Evolutionary conservation across 2,888 invertebrate species (phyloP).

Genomic region (Bugulina stolonifera): DNA sequence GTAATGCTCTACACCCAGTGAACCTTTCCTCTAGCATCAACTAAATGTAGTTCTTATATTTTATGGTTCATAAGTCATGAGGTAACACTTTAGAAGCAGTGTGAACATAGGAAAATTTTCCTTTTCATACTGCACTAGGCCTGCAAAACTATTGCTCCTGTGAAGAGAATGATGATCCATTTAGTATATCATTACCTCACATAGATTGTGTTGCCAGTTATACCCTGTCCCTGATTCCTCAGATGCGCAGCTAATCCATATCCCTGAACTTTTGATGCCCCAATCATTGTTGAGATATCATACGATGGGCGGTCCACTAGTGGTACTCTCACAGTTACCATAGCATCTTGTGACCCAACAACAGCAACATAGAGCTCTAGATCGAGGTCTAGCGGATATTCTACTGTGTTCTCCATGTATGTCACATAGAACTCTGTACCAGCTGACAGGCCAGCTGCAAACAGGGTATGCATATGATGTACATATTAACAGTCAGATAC

Average conservation of each 20-base stretch:
- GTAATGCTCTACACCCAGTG: too few species aligned
- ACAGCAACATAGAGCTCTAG: constrained; percentile 34
- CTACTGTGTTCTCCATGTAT: constrained; percentile 34
- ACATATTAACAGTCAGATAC: too few species aligned
- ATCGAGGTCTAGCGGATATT: constrained; percentile 30
- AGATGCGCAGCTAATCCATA: constrained; percentile 30
- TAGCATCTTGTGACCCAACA: constrained; percentile 31
- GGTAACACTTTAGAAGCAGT: background rate
- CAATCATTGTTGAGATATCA: constrained; percentile 32
- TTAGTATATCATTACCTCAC: too few species aligned
- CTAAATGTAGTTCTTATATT: too few species aligned
- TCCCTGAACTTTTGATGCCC: constrained; percentile 32
- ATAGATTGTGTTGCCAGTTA: constrained; percentile 32
- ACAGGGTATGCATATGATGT: too few species aligned
- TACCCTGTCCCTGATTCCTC: constrained; percentile 31
- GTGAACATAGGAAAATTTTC: background rate
- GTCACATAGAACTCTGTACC: constrained; percentile 34
- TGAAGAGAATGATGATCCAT: too few species aligned
- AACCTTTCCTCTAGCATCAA: too few species aligned
- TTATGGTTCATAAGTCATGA: background rate
- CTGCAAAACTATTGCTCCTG: too few species aligned
- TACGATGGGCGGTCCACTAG: constrained; percentile 31
- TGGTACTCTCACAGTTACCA: constrained; percentile 33
- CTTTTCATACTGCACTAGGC: too few species aligned
- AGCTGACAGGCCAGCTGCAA: background rate